These are phyloP conservation scores for Ectropis grisescens DNA, from an alignment of 1,140 invertebrate genomes.

Conservation along the genomic window DNA sequence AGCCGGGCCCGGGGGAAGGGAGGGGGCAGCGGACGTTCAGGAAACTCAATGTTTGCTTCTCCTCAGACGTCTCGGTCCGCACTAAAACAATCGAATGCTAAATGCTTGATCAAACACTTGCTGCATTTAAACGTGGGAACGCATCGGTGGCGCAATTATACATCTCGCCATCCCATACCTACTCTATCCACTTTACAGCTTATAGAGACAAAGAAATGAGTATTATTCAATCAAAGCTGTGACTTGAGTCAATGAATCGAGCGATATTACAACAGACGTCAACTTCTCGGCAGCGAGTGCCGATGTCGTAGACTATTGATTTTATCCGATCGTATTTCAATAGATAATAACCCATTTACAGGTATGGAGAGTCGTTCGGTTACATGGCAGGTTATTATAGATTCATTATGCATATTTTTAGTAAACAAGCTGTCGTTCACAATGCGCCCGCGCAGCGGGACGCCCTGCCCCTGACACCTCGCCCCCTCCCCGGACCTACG, in stretches of 20 bases:
- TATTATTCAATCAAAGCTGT: too few relatives aligned
- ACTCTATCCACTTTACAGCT: too few relatives aligned
- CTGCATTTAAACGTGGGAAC: constrained; percentile 65
- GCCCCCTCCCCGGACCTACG: constrained; percentile 28
- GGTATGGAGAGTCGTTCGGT: constrained; percentile 7
- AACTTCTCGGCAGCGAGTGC: not conserved
- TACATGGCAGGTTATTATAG: constrained; percentile 54
- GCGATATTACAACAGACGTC: too few relatives aligned
- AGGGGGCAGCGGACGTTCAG: constrained; percentile 9
- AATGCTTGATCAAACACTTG: constrained; percentile 57
- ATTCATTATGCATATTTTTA: constrained; percentile 71
- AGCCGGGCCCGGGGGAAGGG: constrained; percentile 1
- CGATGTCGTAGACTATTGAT: not conserved
- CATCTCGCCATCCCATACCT: constrained; percentile 26
- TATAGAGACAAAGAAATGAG: too few relatives aligned
- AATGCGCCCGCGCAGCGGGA: constrained; percentile 54
- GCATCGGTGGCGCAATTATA: constrained; percentile 52
- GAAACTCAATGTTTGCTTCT: constrained; percentile 52
- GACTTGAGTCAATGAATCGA: too few relatives aligned
- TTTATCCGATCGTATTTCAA: constrained; percentile 6
- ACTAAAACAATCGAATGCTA: constrained; percentile 69
- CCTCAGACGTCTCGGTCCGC: constrained; percentile 50
- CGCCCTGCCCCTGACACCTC: constrained; percentile 49
- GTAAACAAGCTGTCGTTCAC: constrained; percentile 70
- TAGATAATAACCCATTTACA: constrained; percentile 5